Base-by-base conservation (phyloP, 2,797 vertebrate species). In the Apogon talboti region DNA sequence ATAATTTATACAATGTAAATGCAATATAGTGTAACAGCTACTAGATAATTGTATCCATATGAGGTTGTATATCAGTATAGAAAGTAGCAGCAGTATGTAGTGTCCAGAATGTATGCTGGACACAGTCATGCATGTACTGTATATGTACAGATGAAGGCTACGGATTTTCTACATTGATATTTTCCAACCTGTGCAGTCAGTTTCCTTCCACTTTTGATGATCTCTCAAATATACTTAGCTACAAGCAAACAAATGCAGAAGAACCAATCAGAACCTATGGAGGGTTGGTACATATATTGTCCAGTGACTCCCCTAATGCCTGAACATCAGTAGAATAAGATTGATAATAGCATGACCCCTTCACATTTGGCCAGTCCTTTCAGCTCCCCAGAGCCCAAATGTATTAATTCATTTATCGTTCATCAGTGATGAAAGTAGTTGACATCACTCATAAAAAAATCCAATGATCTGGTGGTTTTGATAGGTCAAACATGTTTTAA, bases 401-500 rank as follows among this genome's bases (percentile, higher is more conserved):
- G 11, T 16, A 38, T 69, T 43, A 68, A 88, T 80, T 60, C 60
- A 75, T 64, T 80, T 76, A 68, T 69, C 69, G 24, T 62, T 81
- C 70, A 66, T 76, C 45, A 40, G 24, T 35, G 52, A 78, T 18
- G 41, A 53, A 72, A 46, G 68, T 18, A 14, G 65, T 70, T 79
- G 78, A 83, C 80, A 71, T 19, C 57, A 59, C 57, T 78, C 79
- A 46, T 35, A 69, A 49, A 58, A 58, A 74, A 79, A 82, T 69
- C 49, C 47, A 76, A 55, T 79, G 82, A 54, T 78, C 52, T 71
- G 67, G 75, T 82, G 83, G 70, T 74, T 19, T 38, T 13, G 41
- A 30, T 60, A 13, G 67, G 59, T 81, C 71, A 83, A 74, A 75
- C 78, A 88, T 86, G 68, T 78, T 43, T 60, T 48, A 35, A 35